Base-by-base conservation (phyloP, 2,113 vertebrate species). In the Labrus mixtus region DNA sequence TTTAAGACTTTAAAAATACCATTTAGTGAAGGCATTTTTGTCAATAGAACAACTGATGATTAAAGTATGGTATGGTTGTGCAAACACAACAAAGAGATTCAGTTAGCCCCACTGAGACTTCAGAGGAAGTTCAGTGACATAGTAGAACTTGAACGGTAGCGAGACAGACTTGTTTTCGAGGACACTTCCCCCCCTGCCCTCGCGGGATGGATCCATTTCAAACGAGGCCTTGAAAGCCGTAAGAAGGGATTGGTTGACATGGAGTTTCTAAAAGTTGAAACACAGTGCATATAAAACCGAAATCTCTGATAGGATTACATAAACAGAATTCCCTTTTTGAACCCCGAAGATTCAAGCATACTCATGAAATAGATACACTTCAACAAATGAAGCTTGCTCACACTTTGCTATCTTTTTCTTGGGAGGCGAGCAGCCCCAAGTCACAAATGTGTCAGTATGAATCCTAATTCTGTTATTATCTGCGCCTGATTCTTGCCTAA, bases 381-480 rank as follows among this genome's bases (percentile, higher is more conserved):
- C 25, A 33, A 73, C 33, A 67, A 76, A 76, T 37, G 58, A 45
- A 58, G 51, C 58, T 65, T 61, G 60, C 29, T 63, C 16, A 61
- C 19, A 73, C n/a, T 58, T 73, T 61, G 48, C 33, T 63, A 46
- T 22, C 53, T 71, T 71, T 71, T 76, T 81, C 57, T 6, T 10
- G 37, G 72, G 59, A 67, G 53, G 64, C 19, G 33, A 55, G 57
- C 22, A 55, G 76, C 56, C 60, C 54, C 22, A n/a, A 68, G 62
- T 53, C 62, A 57, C 33, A 22, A 45, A 77, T 11, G 63, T 61
- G 63, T 81, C 55, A 67, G 50, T 58, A 17, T 67, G 84, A 88
- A 91, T 84, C 68, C 74, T 83, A 81, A 90, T 87, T 68, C 59
- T 20, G 37, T 62, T 10, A 82, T 87, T 78, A 88, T 71, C 78